Conservation (phyloP, 2,888 invertebrate species). For the Anoplius nigerrimus region DNA sequence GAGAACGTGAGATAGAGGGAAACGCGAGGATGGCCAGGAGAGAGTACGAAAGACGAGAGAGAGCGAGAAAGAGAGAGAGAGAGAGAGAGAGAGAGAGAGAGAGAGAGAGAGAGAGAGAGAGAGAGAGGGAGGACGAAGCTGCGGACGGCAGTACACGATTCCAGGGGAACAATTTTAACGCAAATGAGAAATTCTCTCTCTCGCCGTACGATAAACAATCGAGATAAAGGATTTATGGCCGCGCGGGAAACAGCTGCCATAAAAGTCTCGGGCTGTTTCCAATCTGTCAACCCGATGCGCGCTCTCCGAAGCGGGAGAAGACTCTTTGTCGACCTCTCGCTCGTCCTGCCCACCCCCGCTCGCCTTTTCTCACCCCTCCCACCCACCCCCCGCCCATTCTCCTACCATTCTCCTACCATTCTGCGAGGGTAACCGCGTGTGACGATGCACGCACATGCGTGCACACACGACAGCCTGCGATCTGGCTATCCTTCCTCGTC, state of each 20-base stretch:
- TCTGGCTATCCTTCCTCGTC: too few species aligned
- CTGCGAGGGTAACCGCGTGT: too few species aligned
- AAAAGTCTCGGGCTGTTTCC: slow-evolving; percentile 67
- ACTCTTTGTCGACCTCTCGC: slow-evolving; percentile 1
- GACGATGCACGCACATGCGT: too few species aligned
- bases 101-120: not conserved
- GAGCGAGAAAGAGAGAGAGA: not conserved
- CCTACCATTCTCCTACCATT: not conserved
- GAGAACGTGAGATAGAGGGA: not conserved
- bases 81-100: not conserved
- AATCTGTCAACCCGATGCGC: slow-evolving; percentile 61
- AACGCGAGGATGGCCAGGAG: not conserved
- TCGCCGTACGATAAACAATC: slow-evolving; percentile 59
- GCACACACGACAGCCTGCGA: too few species aligned
- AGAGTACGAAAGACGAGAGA: not conserved
- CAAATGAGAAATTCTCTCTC: slow-evolving; percentile 61
- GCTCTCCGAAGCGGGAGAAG: slow-evolving; percentile 18
- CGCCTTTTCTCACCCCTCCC: not conserved
- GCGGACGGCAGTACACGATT: slow-evolving; percentile 16
- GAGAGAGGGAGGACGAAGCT: slow-evolving; percentile 12
- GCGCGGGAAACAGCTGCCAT: slow-evolving; percentile 61
- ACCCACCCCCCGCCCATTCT: not conserved
- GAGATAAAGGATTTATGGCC: slow-evolving; percentile 64
- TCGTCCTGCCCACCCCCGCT: not conserved
- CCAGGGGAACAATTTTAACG: slow-evolving; percentile 56